Base-by-base conservation (phyloP, 2,113 vertebrate genomes). In the Arvicanthis niloticus region DNA sequence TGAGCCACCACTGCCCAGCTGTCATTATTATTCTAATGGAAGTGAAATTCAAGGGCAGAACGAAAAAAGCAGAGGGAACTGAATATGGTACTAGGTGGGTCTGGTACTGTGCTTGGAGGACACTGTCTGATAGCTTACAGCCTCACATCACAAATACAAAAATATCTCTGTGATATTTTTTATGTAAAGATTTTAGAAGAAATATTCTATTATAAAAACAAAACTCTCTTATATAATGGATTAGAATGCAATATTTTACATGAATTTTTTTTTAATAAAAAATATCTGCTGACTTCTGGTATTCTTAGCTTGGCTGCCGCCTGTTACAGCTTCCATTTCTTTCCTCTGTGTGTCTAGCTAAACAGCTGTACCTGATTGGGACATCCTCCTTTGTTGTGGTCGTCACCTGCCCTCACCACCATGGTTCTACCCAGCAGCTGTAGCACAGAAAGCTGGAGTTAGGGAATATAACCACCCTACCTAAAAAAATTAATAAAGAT, bases 121-220 rank as follows among this genome's bases (percentile, higher is more conserved):
- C 15, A 40, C 22, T 78, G 92, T 37, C 40, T 42, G 67, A 67
- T 56, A 92, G 80, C 29, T 51, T 51, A 31, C 62, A 68, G 29
- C 75, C 88, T 65, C 65, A 34, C 31, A 16, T 34, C 31, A 68
- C 67, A 68, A 68, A 34, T 34, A 62, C 67, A 34, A 34, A 34
- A 68, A 15, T 82, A 58, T 75, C 89, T 93, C 73, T 91, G 5
- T 22, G 62, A 45, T 93, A 76, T 88, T 76, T 88, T 89, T 72
- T 72, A 45, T 68, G 21, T 86, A 80, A 90, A 89, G 40, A 62
- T 92, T 92, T 93, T 76, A 77, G 21, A 68, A 88, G 56, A 96
- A 65, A 51, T 68, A 45, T 81, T 81, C 94, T 95, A 78, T 48
- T 94, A 58, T 94, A 60, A 67, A 94, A 94, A 73, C 58, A 70